Evolutionary conservation across 2,888 invertebrate species (phyloP).

Genomic region (Tenodera sinensis): DNA sequence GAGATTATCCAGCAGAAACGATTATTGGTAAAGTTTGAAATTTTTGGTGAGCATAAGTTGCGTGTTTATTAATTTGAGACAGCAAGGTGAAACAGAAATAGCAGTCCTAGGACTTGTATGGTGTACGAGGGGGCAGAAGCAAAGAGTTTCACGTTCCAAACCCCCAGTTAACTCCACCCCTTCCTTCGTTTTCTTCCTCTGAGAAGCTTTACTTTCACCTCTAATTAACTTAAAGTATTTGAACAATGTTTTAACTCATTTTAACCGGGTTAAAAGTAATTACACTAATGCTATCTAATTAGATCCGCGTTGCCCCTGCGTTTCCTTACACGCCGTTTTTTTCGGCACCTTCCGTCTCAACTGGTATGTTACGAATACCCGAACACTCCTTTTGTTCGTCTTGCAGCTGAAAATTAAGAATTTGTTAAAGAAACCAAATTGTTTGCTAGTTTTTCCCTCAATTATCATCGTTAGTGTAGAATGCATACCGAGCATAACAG

Average conservation of each 20-base stretch:
- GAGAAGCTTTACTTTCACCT: background rate
- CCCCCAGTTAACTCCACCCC: background rate
- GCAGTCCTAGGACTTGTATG: background rate
- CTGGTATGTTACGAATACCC: background rate
- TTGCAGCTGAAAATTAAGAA: background rate
- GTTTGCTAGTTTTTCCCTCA: background rate
- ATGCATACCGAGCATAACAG: too few relatives aligned
- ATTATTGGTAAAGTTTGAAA: too few relatives aligned
- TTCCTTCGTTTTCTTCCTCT: background rate
- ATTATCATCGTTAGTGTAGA: too few relatives aligned
- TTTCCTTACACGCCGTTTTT: background rate
- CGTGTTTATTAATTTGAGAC: too few relatives aligned
- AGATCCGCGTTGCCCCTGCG: background rate
- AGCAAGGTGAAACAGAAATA: background rate
- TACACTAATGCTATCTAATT: slow-evolving; percentile 23
- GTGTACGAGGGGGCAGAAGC: background rate
- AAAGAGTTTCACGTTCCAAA: background rate
- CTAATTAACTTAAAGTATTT: slow-evolving; percentile 24
- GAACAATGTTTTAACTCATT: slow-evolving; percentile 25
- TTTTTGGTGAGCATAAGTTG: too few relatives aligned
- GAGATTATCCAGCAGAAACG: too few relatives aligned
- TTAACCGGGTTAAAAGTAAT: slow-evolving; percentile 22
- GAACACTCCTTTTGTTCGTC: background rate
- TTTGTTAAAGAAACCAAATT: background rate
- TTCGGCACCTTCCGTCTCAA: background rate